Evolutionary conservation across 2,797 vertebrate genomes (phyloP).

Genomic region (Labeo calbasu): DNA sequence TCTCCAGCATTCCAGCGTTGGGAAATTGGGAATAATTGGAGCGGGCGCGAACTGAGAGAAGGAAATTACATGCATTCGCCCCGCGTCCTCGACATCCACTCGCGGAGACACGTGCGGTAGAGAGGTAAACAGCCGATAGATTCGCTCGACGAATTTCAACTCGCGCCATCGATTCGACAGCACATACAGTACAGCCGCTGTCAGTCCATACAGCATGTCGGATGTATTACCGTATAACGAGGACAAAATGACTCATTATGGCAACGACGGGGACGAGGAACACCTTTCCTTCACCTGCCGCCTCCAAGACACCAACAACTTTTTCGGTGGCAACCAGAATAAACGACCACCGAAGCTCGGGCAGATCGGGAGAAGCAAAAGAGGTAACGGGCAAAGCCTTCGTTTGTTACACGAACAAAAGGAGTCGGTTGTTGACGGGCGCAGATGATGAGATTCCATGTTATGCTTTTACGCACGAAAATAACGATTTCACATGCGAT

Average conservation of each 20-base stretch:
- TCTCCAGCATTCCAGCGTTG: conserved; percentile 64
- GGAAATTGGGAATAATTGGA: conserved; percentile 66
- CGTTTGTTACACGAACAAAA: conserved; percentile 49
- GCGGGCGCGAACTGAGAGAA: conserved; percentile 62
- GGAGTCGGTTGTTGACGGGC: background rate
- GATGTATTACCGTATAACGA: conserved; percentile 94
- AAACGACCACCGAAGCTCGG: conserved; percentile 96
- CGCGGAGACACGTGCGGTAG: conserved; percentile 73
- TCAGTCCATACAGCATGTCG: conserved; percentile 80
- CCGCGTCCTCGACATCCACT: conserved; percentile 61
- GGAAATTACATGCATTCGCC: conserved; percentile 66
- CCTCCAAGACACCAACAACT: conserved; percentile 94
- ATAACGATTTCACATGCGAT: background rate
- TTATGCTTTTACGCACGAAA: background rate
- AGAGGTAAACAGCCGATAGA: conserved; percentile 68
- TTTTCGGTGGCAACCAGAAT: conserved; percentile 87
- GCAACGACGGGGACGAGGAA: conserved; percentile 87
- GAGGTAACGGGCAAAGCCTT: conserved; percentile 78
- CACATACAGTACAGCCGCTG: background rate
- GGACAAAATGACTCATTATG: conserved; percentile 91
- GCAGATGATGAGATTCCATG: conserved; percentile 9
- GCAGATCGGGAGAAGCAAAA: conserved; percentile 95
- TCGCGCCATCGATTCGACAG: conserved; percentile 20
- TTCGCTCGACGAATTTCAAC: conserved; percentile 15
- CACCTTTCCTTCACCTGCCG: conserved; percentile 94